These are phyloP conservation scores for Holacanthus passer DNA, from an alignment of 2,113 vertebrate genomes.

Conservation along the genomic window DNA sequence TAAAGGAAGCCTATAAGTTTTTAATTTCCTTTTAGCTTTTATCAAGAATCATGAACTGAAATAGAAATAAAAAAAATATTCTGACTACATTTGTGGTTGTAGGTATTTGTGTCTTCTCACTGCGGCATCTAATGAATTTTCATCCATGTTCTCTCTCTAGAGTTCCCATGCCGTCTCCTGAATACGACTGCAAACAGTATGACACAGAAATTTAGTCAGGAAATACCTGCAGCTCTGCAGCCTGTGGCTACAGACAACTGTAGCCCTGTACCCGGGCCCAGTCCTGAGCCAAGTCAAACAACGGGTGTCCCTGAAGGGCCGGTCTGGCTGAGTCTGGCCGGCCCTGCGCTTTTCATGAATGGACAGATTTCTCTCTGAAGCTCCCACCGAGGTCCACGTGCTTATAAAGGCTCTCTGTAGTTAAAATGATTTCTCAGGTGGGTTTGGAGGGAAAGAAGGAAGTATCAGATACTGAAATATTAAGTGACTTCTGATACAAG, in stretches of 20 bases:
- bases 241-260: constrained; percentile 75
- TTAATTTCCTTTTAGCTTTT: constrained; percentile 70
- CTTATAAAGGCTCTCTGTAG: constrained; percentile 79
- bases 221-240: constrained; percentile 80
- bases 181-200: constrained; percentile 81
- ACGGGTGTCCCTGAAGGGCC: constrained; percentile 73
- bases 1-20: constrained; percentile 49
- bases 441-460: constrained; percentile 56
- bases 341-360: constrained; percentile 75
- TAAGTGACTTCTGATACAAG: constrained; percentile 65
- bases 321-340: constrained; percentile 59
- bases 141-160: constrained; percentile 81
- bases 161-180: constrained; percentile 87
- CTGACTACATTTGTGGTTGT: constrained; percentile 17
- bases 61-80: constrained; percentile 25
- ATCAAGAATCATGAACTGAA: constrained; percentile 21
- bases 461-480: constrained; percentile 73
- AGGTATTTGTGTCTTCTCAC: constrained; percentile 41
- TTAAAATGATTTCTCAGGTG: constrained; percentile 72
- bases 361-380: constrained; percentile 76
- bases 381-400: constrained; percentile 58
- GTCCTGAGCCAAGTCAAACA: constrained; percentile 80
- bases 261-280: constrained; percentile 70
- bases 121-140: constrained; percentile 84
- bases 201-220: constrained; percentile 77